These are phyloP conservation scores for Meteorus sp. DNA, from an alignment of 1,140 invertebrate species.

Conservation along the genomic window DNA sequence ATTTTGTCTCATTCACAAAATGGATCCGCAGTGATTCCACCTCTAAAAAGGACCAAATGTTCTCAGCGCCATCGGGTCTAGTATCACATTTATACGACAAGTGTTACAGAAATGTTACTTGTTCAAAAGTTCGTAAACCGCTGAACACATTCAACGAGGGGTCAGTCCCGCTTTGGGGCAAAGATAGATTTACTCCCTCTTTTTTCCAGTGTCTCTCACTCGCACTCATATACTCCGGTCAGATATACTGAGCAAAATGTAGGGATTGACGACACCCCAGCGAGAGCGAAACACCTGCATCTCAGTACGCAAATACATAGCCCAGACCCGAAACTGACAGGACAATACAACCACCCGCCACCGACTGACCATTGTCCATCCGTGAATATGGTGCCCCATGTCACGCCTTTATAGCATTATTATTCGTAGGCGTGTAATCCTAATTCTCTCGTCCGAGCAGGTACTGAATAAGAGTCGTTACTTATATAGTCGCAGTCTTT, in stretches of 20 bases:
- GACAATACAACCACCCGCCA: conserved; percentile 45
- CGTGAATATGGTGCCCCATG: conserved; percentile 23
- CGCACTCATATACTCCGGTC: neutral
- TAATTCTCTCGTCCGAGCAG: conserved; percentile 32
- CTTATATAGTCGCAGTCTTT: neutral
- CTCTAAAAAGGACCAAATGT: too few species aligned
- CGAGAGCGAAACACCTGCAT: conserved; percentile 7
- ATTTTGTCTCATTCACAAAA: neutral
- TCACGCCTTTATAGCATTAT: conserved; percentile 35
- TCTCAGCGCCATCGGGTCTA: too few species aligned
- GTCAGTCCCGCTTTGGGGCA: too few species aligned
- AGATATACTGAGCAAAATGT: neutral
- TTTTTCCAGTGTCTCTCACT: neutral
- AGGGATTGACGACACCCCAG: neutral
- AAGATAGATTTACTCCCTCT: neutral
- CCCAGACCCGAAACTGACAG: conserved; percentile 27
- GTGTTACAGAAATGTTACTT: too few species aligned
- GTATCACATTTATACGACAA: too few species aligned
- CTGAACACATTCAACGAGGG: too few species aligned
- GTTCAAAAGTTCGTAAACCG: too few species aligned
- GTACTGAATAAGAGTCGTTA: conserved; percentile 19
- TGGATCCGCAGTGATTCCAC: too few species aligned
- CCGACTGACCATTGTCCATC: conserved; percentile 43
- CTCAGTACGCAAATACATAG: neutral
- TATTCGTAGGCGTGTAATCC: conserved; percentile 39